phyloP scores from a whole-genome alignment of 2,797 vertebrate genomes.

The Typhlichthys eigenmanni region DNA sequence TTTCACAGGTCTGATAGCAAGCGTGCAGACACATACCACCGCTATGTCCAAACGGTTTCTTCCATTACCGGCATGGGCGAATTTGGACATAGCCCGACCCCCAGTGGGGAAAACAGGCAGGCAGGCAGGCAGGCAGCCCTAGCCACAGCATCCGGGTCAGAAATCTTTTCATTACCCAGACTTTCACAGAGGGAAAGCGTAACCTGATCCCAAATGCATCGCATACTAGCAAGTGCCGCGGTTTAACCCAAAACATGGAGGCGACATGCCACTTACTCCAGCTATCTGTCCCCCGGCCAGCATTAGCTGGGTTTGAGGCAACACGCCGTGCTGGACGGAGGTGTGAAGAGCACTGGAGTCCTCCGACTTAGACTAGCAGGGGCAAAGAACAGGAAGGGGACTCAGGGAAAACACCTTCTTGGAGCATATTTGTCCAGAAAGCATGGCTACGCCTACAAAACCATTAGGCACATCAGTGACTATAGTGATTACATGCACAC shows the following conservation, averaged over 20 bases:
- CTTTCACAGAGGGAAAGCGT: constrained; percentile 23
- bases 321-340: constrained; percentile 90
- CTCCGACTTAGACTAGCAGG: constrained; percentile 89
- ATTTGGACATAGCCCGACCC: constrained; percentile 37
- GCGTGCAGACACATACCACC: constrained; percentile 19
- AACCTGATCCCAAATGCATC: constrained; percentile 33
- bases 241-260: constrained; percentile 44
- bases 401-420: constrained; percentile 37
- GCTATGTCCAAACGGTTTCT: constrained; percentile 33
- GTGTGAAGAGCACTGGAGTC: constrained; percentile 87
- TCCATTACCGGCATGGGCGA: constrained; percentile 16
- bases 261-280: constrained; percentile 86
- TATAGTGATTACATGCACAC: no score
- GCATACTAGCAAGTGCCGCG: constrained; percentile 14
- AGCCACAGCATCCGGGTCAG: constrained; percentile 43
- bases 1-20: constrained; percentile 9
- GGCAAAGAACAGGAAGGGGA: constrained; percentile 71
- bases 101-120: constrained; percentile 48
- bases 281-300: constrained; percentile 96
- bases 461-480: not conserved
- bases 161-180: constrained; percentile 21
- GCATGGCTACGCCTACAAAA: not conserved
- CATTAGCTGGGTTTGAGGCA: constrained; percentile 96
- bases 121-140: constrained; percentile 26
- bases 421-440: constrained; percentile 17